These are phyloP conservation scores for Hypsopygia costalis DNA, from an alignment of 2,888 invertebrate genomes.

Conservation along the genomic window DNA sequence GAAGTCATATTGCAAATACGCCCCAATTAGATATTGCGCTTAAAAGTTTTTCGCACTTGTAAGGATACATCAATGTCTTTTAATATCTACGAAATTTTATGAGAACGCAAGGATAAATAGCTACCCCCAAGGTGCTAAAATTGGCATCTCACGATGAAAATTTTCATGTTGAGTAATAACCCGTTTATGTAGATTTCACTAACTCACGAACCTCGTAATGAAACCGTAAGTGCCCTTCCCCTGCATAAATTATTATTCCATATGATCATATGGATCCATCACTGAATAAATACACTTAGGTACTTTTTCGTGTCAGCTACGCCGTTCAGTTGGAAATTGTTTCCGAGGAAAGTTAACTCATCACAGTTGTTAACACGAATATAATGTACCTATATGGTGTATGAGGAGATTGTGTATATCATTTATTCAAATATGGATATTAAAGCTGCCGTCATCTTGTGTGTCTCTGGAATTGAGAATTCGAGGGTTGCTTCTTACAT, in stretches of 20 bases:
- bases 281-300: constrained; percentile 30
- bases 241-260: constrained; percentile 57
- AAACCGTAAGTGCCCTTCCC: constrained; percentile 52
- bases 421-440: constrained; percentile 7
- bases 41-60: too few relatives aligned
- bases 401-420: constrained; percentile 11
- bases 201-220: constrained; percentile 57
- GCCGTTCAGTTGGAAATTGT: constrained; percentile 33
- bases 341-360: constrained; percentile 40
- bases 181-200: constrained; percentile 64
- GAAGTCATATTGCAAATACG: too few relatives aligned
- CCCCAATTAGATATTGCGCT: too few relatives aligned
- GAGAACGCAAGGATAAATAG: too few relatives aligned
- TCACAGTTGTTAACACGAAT: constrained; percentile 36
- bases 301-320: constrained; percentile 33
- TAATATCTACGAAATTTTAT: neutral
- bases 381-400: constrained; percentile 17
- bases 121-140: constrained; percentile 20
- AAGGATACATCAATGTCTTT: too few relatives aligned
- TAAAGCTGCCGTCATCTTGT: neutral
- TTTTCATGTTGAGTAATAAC: constrained; percentile 49
- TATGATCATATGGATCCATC: constrained; percentile 42
- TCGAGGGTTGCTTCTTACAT: too few relatives aligned
- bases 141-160: constrained; percentile 37
- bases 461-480: neutral